Evolutionary conservation across 2,888 invertebrate genomes (phyloP).

Genomic region (Rhagonycha lutea): DNA sequence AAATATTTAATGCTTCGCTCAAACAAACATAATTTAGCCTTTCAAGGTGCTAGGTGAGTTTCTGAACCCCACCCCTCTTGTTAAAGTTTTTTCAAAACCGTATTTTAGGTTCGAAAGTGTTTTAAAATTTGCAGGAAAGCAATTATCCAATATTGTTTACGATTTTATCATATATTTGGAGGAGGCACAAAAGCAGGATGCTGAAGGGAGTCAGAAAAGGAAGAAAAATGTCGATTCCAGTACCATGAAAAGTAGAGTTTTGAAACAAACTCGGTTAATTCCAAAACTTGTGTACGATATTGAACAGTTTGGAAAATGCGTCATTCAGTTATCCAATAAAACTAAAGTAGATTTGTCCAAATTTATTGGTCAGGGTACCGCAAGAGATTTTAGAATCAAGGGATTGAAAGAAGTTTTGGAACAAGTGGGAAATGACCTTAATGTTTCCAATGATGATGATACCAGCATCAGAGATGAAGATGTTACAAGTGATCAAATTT

Average conservation of each 20-base stretch:
- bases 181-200: constrained; percentile 54
- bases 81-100: neutral
- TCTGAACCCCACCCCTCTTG: neutral
- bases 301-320: constrained; percentile 65
- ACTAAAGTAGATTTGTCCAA: constrained; percentile 61
- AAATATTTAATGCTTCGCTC: constrained; percentile 63
- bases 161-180: constrained; percentile 64
- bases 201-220: constrained; percentile 38
- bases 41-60: constrained; percentile 58
- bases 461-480: constrained; percentile 8
- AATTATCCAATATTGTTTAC: constrained; percentile 61
- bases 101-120: constrained; percentile 59
- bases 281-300: constrained; percentile 68
- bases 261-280: constrained; percentile 65
- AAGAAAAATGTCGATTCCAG: constrained; percentile 45
- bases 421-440: constrained; percentile 13
- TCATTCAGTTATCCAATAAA: constrained; percentile 63
- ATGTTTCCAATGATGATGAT: constrained; percentile 19
- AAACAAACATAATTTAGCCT: constrained; percentile 55
- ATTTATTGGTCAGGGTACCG: constrained; percentile 65
- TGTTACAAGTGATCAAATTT: constrained; percentile 8
- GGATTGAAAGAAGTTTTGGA: constrained; percentile 39
- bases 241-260: constrained; percentile 57
- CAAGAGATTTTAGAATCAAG: constrained; percentile 68
- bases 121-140: constrained; percentile 63